Evolutionary conservation across 1,140 invertebrate genomes (phyloP), one percentile per base, ranked within the genome.

Genomic region (Heterodera carotae): DNA sequence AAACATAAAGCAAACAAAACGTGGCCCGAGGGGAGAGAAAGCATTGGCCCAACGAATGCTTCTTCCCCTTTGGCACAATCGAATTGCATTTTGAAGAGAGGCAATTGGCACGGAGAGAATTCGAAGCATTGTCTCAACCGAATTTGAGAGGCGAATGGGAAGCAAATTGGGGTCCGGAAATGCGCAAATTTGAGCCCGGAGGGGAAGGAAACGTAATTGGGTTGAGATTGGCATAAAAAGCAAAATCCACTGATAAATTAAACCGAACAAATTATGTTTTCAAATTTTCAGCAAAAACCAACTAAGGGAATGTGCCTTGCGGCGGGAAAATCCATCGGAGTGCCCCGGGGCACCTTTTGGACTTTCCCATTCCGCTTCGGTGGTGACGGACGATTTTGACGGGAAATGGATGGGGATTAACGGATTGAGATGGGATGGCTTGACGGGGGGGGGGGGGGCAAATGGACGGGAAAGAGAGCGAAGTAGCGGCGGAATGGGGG

Each of bases 381-480:
- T 66, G 62, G 27, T 12, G 10, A 29, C 62, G 62, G 62, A 27
- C 27, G 62, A 66, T 66, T 66, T 66, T 66, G 62, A 66, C 62
- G 62, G 62, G 62, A 66, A 53, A 66, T 66, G 62, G 62, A 66
- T 25, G 62, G 25, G 62, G 62, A 66, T 66, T 66, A 66, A 34
- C 62, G 62, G 62, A 66, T 66, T 31, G 15, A 66, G 27, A 34
- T 7, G 25, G 62, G 33, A 62, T 66, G 62, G 62, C 62, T 4
- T 53, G 12, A 22, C 12, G 7, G 48, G 48, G 48, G 48, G 48
- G 48, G 15, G 48, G 48, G 48, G 48, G 48, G 48, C 4, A 53
- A 39, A 53, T 53, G 48, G 48, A 53, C 48, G 48, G 48, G 18
- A 53, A 53, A 53, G 48, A 22, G 48, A 22, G 48, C 4, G 36